These are phyloP conservation scores for Orthonevra nobilis DNA, from an alignment of 2,888 invertebrate genomes.

Conservation along the genomic window DNA sequence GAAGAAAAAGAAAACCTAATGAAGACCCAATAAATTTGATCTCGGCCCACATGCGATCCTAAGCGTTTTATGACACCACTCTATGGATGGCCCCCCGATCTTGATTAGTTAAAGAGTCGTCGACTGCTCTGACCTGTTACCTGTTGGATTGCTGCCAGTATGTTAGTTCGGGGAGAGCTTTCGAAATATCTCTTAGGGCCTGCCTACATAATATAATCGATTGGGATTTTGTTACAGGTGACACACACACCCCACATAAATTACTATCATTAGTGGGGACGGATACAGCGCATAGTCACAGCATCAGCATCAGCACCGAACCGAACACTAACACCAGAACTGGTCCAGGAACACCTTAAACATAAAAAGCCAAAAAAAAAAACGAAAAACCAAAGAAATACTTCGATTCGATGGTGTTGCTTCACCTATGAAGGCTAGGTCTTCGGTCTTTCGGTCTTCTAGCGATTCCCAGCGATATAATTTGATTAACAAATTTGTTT, in stretches of 20 bases:
- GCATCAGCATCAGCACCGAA: conserved; percentile 1
- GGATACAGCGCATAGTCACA: conserved; percentile 48
- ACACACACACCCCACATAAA: conserved; percentile 70
- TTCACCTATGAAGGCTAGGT: no score
- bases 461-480: conserved; percentile 18
- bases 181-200: conserved; percentile 58
- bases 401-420: neutral
- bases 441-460: no score
- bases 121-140: conserved; percentile 67
- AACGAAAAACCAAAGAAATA: neutral
- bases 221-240: conserved; percentile 70
- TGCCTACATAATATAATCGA: conserved; percentile 70
- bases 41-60: conserved; percentile 70
- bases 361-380: conserved; percentile 16
- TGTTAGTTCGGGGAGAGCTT: conserved; percentile 40
- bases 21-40: conserved; percentile 71
- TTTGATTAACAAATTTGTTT: conserved; percentile 21
- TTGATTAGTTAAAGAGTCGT: conserved; percentile 65
- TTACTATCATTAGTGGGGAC: conserved; percentile 67
- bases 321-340: conserved; percentile 17
- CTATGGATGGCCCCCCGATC: conserved; percentile 66
- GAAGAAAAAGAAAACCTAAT: conserved; percentile 51
- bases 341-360: conserved; percentile 56
- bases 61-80: conserved; percentile 71
- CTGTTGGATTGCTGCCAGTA: conserved; percentile 23